Base-by-base conservation (phyloP, 1,140 invertebrate species). In the Propsilocerus akamusi region DNA sequence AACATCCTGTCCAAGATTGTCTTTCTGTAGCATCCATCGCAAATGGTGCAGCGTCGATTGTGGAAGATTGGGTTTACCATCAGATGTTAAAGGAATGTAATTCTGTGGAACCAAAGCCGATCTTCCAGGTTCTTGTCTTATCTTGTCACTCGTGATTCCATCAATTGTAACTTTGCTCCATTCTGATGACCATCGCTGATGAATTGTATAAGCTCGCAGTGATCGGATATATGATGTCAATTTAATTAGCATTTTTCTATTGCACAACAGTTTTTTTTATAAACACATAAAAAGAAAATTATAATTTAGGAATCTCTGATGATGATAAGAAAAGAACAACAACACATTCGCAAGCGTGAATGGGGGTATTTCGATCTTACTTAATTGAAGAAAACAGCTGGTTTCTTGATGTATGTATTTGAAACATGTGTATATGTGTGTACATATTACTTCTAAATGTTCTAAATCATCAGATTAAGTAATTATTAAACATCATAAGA, bases 1-100 rank as follows among this genome's bases (percentile, higher is more conserved):
- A 63, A 97, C 88, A 65, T 98, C 94, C 68, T 98, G 95, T 1
- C 83, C 81, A 2, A 98, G 67, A 20, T 78, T 59, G 68, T 97
- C 90, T 63, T 96, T 95, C 62, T 95, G 89, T 64, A 94, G 76
- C 78, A 95, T 93, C 91, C 91, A 95, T 76, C 82, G 73, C 55
- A 95, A 68, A 64, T 93, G 83, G 46, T 78, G 73, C 4, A 93
- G 64, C n/a, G 77, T 76, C 46, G 80, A 80, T 68, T 93, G 87
- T 49, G 78, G 72, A 47, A 76, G 56, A 49, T 71, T 60, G 26
- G 68, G 63, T 2, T 65, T 56, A 23, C 69, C 67, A 52, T 65
- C 58, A 34, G 52, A 17, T 65, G 60, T 50, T 68, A 61, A 50
- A 65, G 65, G 23, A 78, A 76, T 79, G 56, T 22, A 66, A 66